These are phyloP conservation scores for Forpus xanthops DNA, from an alignment of 2,797 vertebrate genomes.

Conservation along the genomic window DNA sequence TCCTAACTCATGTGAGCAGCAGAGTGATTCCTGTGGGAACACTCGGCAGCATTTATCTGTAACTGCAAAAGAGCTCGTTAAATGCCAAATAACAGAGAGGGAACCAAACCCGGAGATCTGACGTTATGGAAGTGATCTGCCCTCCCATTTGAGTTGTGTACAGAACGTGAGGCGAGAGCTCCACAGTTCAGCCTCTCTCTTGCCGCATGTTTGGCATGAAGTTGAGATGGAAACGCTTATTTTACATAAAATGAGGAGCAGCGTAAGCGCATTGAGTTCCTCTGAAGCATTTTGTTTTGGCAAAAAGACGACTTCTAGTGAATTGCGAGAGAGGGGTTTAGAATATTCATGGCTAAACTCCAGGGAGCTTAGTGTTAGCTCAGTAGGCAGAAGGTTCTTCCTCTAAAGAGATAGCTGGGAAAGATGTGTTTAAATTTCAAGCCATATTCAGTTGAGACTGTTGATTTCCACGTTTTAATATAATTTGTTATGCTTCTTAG, in stretches of 20 bases:
- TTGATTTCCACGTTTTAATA: constrained; percentile 41
- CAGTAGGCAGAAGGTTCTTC: constrained; percentile 49
- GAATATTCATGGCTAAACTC: constrained; percentile 67
- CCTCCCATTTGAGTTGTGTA: constrained; percentile 24
- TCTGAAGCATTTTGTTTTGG: constrained; percentile 42
- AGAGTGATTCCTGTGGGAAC: not conserved
- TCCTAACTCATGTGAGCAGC: not conserved
- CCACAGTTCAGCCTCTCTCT: constrained; percentile 6
- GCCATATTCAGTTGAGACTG: constrained; percentile 33
- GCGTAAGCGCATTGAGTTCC: not conserved
- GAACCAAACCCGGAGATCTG: not conserved
- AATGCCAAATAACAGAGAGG: not conserved
- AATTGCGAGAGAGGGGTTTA: constrained; percentile 42
- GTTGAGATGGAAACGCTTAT: not conserved
- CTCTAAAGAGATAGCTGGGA: constrained; percentile 44
- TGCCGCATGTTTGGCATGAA: constrained; percentile 30
- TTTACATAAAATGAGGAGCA: constrained; percentile 26
- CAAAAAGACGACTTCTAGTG: constrained; percentile 1
- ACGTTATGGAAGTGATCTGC: constrained; percentile 22
- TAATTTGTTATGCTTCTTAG: constrained; percentile 19
- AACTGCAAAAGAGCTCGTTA: not conserved
- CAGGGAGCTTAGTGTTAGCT: constrained; percentile 61
- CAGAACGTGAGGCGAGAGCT: not conserved
- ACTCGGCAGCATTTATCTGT: not conserved
- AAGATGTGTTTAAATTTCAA: constrained; percentile 59